These are phyloP conservation scores for Pangasius macronema DNA, from an alignment of 2,797 vertebrate genomes.

Conservation along the genomic window DNA sequence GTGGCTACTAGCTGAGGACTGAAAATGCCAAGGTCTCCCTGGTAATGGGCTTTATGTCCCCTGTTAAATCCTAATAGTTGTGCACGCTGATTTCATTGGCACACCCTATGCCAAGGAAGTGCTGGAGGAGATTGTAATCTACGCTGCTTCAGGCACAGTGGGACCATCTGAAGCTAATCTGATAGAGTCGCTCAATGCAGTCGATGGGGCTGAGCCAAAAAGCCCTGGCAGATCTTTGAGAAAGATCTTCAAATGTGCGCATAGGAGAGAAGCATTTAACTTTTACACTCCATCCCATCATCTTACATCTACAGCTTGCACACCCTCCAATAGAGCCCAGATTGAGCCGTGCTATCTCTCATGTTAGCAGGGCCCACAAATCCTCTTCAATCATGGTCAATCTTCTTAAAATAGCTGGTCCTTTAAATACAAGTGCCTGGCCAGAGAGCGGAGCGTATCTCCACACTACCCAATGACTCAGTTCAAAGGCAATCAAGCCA, in stretches of 20 bases:
- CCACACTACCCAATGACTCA: constrained; percentile 49
- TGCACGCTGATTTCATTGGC: constrained; percentile 60
- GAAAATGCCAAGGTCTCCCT: constrained; percentile 56
- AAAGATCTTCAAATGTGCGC: constrained; percentile 52
- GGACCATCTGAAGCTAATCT: constrained; percentile 54
- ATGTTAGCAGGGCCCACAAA: constrained; percentile 51
- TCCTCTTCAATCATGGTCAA: constrained; percentile 59
- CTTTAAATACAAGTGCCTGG: constrained; percentile 50
- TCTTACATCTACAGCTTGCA: constrained; percentile 41
- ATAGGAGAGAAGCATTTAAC: constrained; percentile 46
- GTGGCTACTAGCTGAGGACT: constrained; percentile 51
- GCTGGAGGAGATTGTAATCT: constrained; percentile 58
- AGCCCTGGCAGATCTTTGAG: constrained; percentile 53
- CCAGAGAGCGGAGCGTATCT: constrained; percentile 32
- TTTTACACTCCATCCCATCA: constrained; percentile 41
- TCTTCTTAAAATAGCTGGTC: constrained; percentile 56
- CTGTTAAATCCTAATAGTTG: constrained; percentile 61
- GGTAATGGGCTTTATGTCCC: constrained; percentile 48
- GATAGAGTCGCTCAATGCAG: constrained; percentile 53
- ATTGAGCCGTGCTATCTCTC: constrained; percentile 48
- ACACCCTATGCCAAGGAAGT: constrained; percentile 59
- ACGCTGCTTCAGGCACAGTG: constrained; percentile 49
- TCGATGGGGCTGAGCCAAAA: constrained; percentile 52
- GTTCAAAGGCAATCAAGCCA: constrained; percentile 50
- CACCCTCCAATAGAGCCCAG: constrained; percentile 34